These are phyloP conservation scores for Nannoperca obscura DNA, from an alignment of 2,797 vertebrate genomes.

Conservation along the genomic window DNA sequence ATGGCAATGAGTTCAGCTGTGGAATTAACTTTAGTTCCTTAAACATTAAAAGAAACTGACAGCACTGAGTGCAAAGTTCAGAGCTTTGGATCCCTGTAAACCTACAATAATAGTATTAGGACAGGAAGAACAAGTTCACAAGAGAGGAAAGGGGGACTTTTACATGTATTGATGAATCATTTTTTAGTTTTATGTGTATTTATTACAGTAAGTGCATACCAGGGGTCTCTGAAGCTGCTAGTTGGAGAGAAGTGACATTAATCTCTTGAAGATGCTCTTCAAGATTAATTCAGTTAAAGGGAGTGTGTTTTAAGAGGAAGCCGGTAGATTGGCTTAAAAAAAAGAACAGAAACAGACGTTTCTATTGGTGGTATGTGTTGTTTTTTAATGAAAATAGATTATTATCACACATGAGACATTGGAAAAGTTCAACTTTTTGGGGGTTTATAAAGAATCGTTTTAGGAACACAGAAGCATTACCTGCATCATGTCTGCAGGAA, in stretches of 20 bases:
- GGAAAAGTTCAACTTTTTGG: not conserved
- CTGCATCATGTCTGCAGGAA: not conserved
- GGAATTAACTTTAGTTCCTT: conserved; percentile 1
- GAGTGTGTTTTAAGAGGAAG: not conserved
- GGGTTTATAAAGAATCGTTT: not conserved
- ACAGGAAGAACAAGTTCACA: conserved; percentile 5
- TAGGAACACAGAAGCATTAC: not conserved
- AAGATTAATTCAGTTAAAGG: not conserved
- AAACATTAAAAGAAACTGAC: not conserved
- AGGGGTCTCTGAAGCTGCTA: not conserved
- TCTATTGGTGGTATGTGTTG: not conserved
- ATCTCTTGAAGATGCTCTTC: not conserved
- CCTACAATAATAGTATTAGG: not conserved
- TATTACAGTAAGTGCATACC: not conserved
- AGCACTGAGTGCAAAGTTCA: not conserved
- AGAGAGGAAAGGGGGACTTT: not conserved
- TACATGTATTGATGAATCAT: not conserved
- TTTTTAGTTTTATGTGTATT: not conserved
- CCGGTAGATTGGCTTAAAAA: not conserved
- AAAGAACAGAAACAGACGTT: not conserved
- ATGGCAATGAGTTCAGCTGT: not conserved
- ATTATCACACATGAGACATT: not conserved
- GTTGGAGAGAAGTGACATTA: not conserved
- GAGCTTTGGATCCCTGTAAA: conserved; percentile 11
- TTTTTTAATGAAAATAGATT: not conserved